These are phyloP conservation scores for Coelopa pilipes DNA, from an alignment of 2,888 invertebrate species.

Conservation along the genomic window DNA sequence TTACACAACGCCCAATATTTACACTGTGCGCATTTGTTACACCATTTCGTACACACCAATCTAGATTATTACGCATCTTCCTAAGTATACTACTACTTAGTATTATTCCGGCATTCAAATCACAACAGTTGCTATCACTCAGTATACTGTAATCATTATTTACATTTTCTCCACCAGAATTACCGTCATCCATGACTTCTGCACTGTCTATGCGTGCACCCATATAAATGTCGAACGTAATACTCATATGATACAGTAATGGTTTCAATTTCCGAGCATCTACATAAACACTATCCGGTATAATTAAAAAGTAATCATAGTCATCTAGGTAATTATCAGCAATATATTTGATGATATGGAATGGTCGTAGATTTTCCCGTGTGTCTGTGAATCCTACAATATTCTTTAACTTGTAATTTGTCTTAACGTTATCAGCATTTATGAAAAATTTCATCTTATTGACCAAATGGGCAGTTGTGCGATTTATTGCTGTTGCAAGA, in stretches of 20 bases:
- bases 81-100: slow-evolving; percentile 88
- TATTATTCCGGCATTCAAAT: slow-evolving; percentile 84
- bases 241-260: slow-evolving; percentile 81
- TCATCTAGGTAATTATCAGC: slow-evolving; percentile 88
- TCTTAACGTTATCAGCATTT: slow-evolving; percentile 70
- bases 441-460: slow-evolving; percentile 87
- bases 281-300: slow-evolving; percentile 86
- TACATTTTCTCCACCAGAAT: slow-evolving; percentile 39
- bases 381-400: slow-evolving; percentile 90
- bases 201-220: slow-evolving; percentile 69
- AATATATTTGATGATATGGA: slow-evolving; percentile 90
- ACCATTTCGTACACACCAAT: slow-evolving; percentile 90
- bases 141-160: slow-evolving; percentile 53
- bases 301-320: slow-evolving; percentile 92
- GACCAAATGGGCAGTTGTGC: slow-evolving; percentile 84
- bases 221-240: slow-evolving; percentile 86
- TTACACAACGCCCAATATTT: slow-evolving; percentile 86
- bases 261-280: slow-evolving; percentile 81
- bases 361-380: slow-evolving; percentile 79
- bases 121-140: slow-evolving; percentile 64
- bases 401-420: slow-evolving; percentile 72
- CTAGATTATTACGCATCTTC: slow-evolving; percentile 80
- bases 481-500: slow-evolving; percentile 86
- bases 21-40: slow-evolving; percentile 84
- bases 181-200: slow-evolving; percentile 32